These are phyloP conservation scores for Phenganax marumi DNA, from an alignment of 92 coral and sea anemone genomes.

Conservation along the genomic window DNA sequence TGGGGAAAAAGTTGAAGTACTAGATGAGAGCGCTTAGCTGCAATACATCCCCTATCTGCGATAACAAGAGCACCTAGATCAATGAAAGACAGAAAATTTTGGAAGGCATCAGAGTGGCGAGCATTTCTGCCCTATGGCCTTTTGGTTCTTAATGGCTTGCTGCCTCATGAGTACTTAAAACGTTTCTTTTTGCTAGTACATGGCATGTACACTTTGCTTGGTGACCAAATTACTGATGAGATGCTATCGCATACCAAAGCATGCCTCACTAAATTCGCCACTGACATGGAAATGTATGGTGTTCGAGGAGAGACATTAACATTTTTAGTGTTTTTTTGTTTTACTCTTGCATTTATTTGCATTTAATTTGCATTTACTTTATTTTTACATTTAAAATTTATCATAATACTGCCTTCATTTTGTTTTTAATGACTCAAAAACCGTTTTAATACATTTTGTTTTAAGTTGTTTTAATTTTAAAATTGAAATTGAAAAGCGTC, in stretches of 20 bases:
- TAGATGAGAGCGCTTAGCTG: slow-evolving; percentile 30
- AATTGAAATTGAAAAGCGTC: too few species aligned
- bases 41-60: slow-evolving; percentile 37
- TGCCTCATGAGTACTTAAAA: slow-evolving; percentile 12
- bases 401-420: too few species aligned
- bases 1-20: slow-evolving; percentile 3
- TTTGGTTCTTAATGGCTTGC: slow-evolving; percentile 30
- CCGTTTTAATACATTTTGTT: too few species aligned
- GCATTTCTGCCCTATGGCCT: slow-evolving; percentile 30
- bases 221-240: neutral
- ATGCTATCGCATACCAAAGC: neutral
- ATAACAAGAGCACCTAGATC: slow-evolving; percentile 41
- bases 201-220: slow-evolving; percentile 30
- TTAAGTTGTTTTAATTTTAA: too few species aligned
- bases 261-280: neutral
- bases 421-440: too few species aligned
- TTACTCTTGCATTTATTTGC: too few species aligned
- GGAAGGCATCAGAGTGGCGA: slow-evolving; percentile 52
- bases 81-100: slow-evolving; percentile 18
- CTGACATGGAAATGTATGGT: slow-evolving; percentile 1
- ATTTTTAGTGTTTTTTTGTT: too few species aligned
- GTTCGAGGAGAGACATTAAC: too few species aligned
- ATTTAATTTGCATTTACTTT: too few species aligned
- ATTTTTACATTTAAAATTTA: too few species aligned
- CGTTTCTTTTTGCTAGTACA: slow-evolving; percentile 32